These are phyloP conservation scores for Fissipunctia ypsillon DNA, from an alignment of 2,888 invertebrate genomes.

Conservation along the genomic window DNA sequence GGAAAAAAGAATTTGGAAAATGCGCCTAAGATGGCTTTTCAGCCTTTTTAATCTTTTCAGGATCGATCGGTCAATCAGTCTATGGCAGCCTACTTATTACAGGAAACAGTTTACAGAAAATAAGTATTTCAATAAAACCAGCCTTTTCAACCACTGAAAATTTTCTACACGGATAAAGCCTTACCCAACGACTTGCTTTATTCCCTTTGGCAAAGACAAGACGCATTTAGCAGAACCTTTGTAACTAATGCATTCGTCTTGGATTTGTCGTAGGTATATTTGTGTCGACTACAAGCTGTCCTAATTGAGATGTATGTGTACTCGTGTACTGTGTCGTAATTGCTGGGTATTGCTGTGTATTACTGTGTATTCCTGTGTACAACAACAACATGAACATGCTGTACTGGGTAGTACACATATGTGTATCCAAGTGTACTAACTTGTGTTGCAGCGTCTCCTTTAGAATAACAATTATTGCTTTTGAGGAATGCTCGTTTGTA, in stretches of 20 bases:
- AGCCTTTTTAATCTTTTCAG: background rate
- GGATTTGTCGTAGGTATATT: slow-evolving; percentile 38
- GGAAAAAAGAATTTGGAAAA: background rate
- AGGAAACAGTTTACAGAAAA: background rate
- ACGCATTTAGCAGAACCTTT: slow-evolving; percentile 34
- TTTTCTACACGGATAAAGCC: background rate
- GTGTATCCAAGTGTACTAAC: slow-evolving; percentile 16
- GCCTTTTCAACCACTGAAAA: background rate
- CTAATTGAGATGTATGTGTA: slow-evolving; percentile 56
- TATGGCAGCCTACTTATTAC: background rate
- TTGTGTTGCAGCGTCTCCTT: slow-evolving; percentile 18
- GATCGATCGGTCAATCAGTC: background rate
- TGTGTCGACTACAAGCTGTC: slow-evolving; percentile 48
- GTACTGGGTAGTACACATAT: slow-evolving; percentile 21
- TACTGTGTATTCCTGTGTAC: slow-evolving; percentile 14
- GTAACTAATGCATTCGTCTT: slow-evolving; percentile 56
- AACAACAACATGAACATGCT: too few relatives aligned
- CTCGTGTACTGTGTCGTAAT: slow-evolving; percentile 37
- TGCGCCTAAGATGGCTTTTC: background rate
- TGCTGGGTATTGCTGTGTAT: slow-evolving; percentile 27
- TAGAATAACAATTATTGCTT: slow-evolving; percentile 24
- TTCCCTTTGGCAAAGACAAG: slow-evolving; percentile 30
- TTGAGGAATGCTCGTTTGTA: slow-evolving; percentile 8
- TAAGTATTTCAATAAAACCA: slow-evolving; percentile 1
- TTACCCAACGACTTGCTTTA: background rate